Conservation (phyloP, 2,888 invertebrate genomes). For the Polyommatus icarus region DNA sequence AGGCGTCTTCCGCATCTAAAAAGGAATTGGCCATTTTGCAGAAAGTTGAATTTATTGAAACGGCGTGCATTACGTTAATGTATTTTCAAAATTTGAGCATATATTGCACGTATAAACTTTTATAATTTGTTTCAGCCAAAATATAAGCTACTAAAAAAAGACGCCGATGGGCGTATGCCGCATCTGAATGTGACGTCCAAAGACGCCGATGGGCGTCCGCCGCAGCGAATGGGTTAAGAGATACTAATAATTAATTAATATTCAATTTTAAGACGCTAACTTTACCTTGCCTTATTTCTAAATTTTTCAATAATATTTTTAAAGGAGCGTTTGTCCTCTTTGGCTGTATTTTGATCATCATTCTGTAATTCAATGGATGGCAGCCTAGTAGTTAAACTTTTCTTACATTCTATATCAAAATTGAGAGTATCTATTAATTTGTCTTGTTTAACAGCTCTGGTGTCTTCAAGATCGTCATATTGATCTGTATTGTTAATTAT, state of each 20-base stretch:
- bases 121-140: too few species aligned
- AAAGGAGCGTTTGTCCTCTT: slow-evolving; percentile 38
- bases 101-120: too few species aligned
- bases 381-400: slow-evolving; percentile 5
- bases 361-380: background rate
- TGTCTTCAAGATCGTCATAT: background rate
- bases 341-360: background rate
- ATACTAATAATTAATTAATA: background rate
- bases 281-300: slow-evolving; percentile 40
- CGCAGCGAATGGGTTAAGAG: too few species aligned
- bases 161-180: too few species aligned
- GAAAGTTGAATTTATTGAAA: too few species aligned
- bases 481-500: background rate
- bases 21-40: too few species aligned
- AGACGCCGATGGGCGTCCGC: too few species aligned
- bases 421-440: background rate
- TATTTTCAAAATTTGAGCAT: too few species aligned
- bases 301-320: slow-evolving; percentile 59
- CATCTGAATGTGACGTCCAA: too few species aligned
- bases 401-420: background rate
- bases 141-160: too few species aligned
- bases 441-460: background rate
- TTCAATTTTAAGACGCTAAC: background rate
- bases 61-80: too few species aligned
- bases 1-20: too few species aligned